Conservation (phyloP, 1,140 invertebrate genomes). For the Danaus plexippus region DNA sequence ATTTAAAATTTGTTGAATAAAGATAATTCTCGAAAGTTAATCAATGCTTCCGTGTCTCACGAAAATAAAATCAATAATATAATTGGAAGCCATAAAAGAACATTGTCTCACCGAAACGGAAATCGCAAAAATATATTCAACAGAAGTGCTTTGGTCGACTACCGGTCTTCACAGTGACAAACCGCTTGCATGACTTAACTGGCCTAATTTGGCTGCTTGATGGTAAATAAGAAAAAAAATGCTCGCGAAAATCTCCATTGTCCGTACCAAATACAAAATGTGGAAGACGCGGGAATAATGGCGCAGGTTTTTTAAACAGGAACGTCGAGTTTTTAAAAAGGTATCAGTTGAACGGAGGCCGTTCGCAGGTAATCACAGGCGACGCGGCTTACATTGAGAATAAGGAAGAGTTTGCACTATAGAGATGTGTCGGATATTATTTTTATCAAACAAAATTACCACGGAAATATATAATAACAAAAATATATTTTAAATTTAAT, state of each 20-base stretch:
- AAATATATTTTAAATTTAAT: no score
- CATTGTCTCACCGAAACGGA: no score
- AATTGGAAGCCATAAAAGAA: no score
- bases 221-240: conserved; percentile 29
- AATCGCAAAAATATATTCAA: no score
- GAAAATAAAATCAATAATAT: no score
- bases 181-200: conserved; percentile 43
- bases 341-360: conserved; percentile 64
- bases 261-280: conserved; percentile 63
- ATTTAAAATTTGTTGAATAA: no score
- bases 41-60: no score
- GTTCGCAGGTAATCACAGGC: conserved; percentile 65
- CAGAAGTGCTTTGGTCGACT: conserved; percentile 29
- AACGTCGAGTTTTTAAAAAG: conserved; percentile 65
- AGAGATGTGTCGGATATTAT: no score
- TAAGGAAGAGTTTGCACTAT: conserved; percentile 29
- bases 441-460: no score
- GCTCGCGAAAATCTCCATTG: conserved; percentile 49
- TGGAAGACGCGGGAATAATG: conserved; percentile 64
- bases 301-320: conserved; percentile 60
- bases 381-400: conserved; percentile 34
- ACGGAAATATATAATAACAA: no score
- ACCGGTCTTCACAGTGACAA: conserved; percentile 60
- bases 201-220: conserved; percentile 44
- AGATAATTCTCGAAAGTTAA: no score